Base-by-base conservation (phyloP, 2,797 vertebrate genomes). In the Sylvia borin region DNA sequence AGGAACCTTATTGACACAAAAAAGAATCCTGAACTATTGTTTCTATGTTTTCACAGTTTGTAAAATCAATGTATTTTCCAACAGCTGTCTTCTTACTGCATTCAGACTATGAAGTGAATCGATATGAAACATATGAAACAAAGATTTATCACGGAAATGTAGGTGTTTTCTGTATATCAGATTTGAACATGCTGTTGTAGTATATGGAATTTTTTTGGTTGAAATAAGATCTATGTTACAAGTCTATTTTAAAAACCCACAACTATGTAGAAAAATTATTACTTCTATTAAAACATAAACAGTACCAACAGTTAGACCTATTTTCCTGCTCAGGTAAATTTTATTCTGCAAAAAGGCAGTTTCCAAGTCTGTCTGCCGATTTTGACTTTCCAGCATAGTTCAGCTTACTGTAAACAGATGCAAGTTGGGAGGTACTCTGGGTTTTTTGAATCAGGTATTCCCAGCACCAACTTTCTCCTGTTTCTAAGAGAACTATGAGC, bases 21-120 rank as follows among this genome's bases (percentile, higher is more conserved):
- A 94, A 93, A 53, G 36, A 85, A 72, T 83, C 60, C 45, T 85
- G 64, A 97, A 50, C 89, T 96, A 95, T 75, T 88, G 22, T 77
- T 81, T 88, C 51, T 73, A 17, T 0, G 0, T 67, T 79, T 94
- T 78, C 34, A 66, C 24, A 51, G 43, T 60, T 58, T 91, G 55
- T 61, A 42, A 75, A 74, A 94, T 90, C 83, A 88, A 58, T 74
- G 62, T 20, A 40, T 88, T 95, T 84, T 87, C 57, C 66, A 95
- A 31, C 18, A 62, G 19, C 47, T 36, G 9, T 47, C 38, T 83
- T 90, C 45, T 73, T 75, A 55, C 48, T 65, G 48, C 36, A 34
- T 40, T 78, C 64, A 40, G 51, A 83, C 48, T 75, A 68, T 27
- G 36, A 83, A 43, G 3, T 62, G 12, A 79, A 66, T 83, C 40